phyloP scores from a whole-genome alignment of 2,113 vertebrate genomes.

The Gymnorhina tibicen region DNA sequence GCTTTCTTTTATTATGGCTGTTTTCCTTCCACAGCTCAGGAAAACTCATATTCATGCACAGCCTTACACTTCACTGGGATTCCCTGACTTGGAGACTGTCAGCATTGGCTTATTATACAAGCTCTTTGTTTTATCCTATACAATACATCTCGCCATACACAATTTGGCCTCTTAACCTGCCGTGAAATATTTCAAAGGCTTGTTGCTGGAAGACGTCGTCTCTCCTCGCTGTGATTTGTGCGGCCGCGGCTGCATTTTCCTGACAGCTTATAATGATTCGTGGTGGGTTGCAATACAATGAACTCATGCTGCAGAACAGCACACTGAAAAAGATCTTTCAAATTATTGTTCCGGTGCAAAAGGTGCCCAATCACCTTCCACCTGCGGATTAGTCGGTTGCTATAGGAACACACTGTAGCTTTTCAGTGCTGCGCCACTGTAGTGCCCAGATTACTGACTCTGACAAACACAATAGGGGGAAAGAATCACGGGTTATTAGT shows the following conservation, averaged over 20 bases:
- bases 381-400: conserved; percentile 62
- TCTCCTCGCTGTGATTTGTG: background rate
- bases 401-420: conserved; percentile 58
- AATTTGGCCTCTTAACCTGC: conserved; percentile 27
- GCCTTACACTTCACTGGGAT: conserved; percentile 36
- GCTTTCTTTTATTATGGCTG: background rate
- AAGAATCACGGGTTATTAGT: conserved; percentile 46
- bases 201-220: background rate
- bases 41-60: conserved; percentile 36
- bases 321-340: conserved; percentile 54
- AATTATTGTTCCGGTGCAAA: conserved; percentile 58
- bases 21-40: conserved; percentile 17
- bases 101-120: background rate
- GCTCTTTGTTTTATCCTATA: conserved; percentile 49
- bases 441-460: conserved; percentile 45
- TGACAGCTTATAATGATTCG: background rate
- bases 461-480: conserved; percentile 31
- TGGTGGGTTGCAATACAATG: conserved; percentile 12
- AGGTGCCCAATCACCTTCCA: conserved; percentile 53
- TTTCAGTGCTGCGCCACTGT: conserved; percentile 30
- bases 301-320: conserved; percentile 20
- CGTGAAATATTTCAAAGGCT: conserved; percentile 37
- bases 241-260: background rate
- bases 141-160: background rate
- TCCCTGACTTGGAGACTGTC: conserved; percentile 37